phyloP scores from a whole-genome alignment of 2,888 invertebrate genomes.

The Eilema depressum region DNA sequence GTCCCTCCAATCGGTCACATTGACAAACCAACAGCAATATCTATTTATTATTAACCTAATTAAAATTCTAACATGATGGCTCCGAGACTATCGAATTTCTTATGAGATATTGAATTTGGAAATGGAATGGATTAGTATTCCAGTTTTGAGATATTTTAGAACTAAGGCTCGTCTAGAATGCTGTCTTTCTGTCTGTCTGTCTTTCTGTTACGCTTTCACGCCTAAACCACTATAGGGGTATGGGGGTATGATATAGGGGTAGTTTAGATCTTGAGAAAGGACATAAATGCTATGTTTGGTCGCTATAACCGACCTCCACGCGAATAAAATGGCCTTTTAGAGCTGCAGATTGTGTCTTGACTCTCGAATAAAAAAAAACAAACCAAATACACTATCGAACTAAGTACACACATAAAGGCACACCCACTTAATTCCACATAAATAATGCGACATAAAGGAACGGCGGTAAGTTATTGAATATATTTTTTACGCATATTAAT shows the following conservation, averaged over 20 bases:
- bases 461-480: constrained; percentile 61
- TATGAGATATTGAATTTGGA: constrained; percentile 10
- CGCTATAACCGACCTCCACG: too few species aligned
- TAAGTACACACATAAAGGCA: constrained; percentile 38
- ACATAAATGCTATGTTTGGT: too few species aligned
- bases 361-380: too few species aligned
- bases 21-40: constrained; percentile 53
- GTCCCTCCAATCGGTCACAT: constrained; percentile 65
- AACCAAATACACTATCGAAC: neutral
- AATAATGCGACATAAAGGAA: constrained; percentile 55
- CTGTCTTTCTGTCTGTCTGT: too few species aligned
- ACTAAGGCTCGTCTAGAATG: too few species aligned
- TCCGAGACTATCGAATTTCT: constrained; percentile 39
- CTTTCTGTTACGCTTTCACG: too few species aligned
- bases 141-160: neutral
- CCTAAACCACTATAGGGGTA: too few species aligned
- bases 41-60: constrained; percentile 51
- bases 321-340: too few species aligned
- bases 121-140: neutral
- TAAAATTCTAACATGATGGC: constrained; percentile 45
- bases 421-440: constrained; percentile 58
- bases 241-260: too few species aligned
- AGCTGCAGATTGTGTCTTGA: too few species aligned
- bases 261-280: too few species aligned
- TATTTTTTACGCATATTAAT: constrained; percentile 73